phyloP scores from a whole-genome alignment of 2,888 invertebrate species.

The Empis livida region DNA sequence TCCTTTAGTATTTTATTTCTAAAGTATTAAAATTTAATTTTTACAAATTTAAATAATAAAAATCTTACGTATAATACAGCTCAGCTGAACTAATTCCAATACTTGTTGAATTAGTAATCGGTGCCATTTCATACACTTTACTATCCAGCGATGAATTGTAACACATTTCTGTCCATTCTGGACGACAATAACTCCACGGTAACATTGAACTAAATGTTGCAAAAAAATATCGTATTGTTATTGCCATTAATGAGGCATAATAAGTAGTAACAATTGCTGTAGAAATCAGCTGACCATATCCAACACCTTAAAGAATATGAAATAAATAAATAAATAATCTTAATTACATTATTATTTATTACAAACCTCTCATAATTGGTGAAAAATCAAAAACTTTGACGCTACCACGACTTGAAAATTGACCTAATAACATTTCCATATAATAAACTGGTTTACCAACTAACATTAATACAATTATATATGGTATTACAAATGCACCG shows the following conservation, averaged over 20 bases:
- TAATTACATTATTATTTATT: not conserved
- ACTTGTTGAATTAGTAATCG: not conserved
- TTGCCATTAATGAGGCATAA: slow-evolving; percentile 52
- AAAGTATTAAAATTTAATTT: slow-evolving; percentile 4
- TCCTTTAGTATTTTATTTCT: slow-evolving; percentile 41
- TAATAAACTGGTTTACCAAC: slow-evolving; percentile 58
- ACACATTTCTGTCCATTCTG: slow-evolving; percentile 38
- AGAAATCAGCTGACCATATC: slow-evolving; percentile 42
- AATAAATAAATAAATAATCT: not conserved
- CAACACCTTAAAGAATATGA: slow-evolving; percentile 39
- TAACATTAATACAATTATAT: slow-evolving; percentile 47
- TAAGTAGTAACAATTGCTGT: slow-evolving; percentile 47
- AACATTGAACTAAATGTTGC: slow-evolving; percentile 45
- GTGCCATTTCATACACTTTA: not conserved
- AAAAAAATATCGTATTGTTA: slow-evolving; percentile 49
- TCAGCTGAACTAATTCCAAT: slow-evolving; percentile 31
- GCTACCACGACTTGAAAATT: slow-evolving; percentile 55
- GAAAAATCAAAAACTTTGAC: slow-evolving; percentile 50
- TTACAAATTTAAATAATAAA: not conserved
- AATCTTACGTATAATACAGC: slow-evolving; percentile 35
- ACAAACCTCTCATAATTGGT: slow-evolving; percentile 53
- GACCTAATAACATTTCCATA: slow-evolving; percentile 58
- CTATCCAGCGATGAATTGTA: slow-evolving; percentile 20
- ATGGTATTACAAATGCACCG: slow-evolving; percentile 53
- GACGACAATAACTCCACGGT: slow-evolving; percentile 49